Percentiles rank a stretch among this genome's conserved stretches.
Conservation (phyloP, 2,113 vertebrate genomes). For the Neomonachus schauinslandi region DNA sequence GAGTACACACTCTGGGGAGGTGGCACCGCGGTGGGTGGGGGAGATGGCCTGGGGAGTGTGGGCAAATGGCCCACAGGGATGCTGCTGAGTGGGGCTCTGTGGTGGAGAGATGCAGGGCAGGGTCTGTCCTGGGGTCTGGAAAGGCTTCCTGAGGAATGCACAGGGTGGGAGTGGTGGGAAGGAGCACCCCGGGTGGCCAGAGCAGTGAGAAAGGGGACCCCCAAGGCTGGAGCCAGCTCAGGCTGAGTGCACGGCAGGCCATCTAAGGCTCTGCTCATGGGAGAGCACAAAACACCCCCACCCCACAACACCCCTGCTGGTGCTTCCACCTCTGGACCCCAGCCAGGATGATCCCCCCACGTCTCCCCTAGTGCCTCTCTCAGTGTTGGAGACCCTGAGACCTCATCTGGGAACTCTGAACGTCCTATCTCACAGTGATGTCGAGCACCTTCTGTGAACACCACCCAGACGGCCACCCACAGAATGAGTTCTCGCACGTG, state of each 20-base stretch:
- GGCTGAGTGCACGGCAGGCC: background rate
- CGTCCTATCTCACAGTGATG: background rate
- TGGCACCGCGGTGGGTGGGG: background rate
- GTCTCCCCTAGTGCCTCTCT: background rate
- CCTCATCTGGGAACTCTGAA: background rate
- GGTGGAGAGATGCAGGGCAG: background rate
- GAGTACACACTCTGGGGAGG: background rate
- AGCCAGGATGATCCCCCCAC: background rate
- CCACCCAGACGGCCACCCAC: background rate
- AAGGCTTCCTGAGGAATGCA: background rate
- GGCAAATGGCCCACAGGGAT: background rate
- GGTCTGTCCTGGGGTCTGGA: background rate
- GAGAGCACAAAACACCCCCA: background rate
- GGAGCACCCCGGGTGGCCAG: background rate
- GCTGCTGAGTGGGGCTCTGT: background rate
- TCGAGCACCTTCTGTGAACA: background rate
- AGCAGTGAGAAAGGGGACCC: too few species aligned
- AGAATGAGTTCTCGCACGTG: rapidly evolving
- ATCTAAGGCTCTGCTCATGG: background rate
- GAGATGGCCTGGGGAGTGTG: background rate
- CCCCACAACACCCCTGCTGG: background rate
- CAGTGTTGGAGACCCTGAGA: too few species aligned
- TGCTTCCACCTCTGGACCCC: background rate
- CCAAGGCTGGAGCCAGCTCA: background rate
- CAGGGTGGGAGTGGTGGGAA: background rate